A percentile compares a stretch with the other conserved stretches of the same genome.
Evolutionary conservation across 2,113 vertebrate species (phyloP).

Genomic region (Alces alces): DNA sequence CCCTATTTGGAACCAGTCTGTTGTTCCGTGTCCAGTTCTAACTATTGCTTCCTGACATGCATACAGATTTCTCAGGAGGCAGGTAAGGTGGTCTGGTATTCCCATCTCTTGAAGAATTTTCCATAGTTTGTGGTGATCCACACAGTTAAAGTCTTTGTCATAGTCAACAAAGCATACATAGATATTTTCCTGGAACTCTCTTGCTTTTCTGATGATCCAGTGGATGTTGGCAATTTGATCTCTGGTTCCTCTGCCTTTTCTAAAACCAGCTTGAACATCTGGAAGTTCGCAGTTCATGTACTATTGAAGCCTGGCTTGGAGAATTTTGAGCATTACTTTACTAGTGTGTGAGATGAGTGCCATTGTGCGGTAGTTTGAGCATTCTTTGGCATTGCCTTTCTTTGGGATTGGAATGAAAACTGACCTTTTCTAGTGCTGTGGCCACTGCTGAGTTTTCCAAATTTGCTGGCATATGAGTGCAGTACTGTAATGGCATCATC

Average conservation of each 20-base stretch:
- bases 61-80: neutral
- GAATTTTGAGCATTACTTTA: neutral
- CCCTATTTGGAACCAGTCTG: neutral
- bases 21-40: neutral
- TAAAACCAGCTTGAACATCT: neutral
- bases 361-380: neutral
- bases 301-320: neutral
- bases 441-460: neutral
- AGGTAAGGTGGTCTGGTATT: neutral
- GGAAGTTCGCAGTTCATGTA: accelerated
- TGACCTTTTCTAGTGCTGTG: neutral
- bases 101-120: neutral
- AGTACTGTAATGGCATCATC: neutral
- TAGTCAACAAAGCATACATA: neutral
- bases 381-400: neutral
- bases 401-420: neutral
- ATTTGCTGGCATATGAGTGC: neutral
- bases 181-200: neutral
- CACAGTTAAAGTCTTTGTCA: neutral
- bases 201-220: neutral
- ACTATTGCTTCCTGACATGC: neutral
- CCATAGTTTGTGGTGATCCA: neutral
- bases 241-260: neutral
- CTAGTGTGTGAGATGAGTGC: neutral
- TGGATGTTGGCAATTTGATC: neutral